Conservation (phyloP, 2,113 vertebrate genomes). For the Aldabrachelys gigantea region DNA sequence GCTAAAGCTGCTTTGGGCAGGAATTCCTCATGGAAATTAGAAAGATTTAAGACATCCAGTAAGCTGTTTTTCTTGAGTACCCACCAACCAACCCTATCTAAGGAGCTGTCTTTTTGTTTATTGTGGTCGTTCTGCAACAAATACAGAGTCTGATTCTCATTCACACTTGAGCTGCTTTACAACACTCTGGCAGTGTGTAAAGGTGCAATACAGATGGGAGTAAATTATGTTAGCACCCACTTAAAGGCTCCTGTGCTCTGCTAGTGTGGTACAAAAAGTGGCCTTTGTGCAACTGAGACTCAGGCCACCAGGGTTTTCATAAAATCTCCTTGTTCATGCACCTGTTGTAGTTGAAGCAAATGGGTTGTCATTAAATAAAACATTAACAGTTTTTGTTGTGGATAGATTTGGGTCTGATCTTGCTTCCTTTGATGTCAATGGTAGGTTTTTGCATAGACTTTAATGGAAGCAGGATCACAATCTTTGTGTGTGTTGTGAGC, state of each 20-base stretch:
- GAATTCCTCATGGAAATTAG: constrained; percentile 19
- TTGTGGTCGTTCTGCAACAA: not conserved
- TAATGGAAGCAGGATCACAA: not conserved
- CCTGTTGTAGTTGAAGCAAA: not conserved
- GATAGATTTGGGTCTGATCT: not conserved
- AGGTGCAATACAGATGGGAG: not conserved
- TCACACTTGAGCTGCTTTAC: not conserved
- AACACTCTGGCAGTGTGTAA: not conserved
- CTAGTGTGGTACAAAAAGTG: not conserved
- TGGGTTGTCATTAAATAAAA: not conserved
- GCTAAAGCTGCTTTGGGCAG: not conserved
- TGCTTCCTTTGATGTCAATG: not conserved
- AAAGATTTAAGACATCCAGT: not conserved
- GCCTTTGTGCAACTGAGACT: not conserved
- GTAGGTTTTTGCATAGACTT: not conserved
- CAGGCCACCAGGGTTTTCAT: not conserved
- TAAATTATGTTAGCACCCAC: not conserved
- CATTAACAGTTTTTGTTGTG: too few relatives aligned
- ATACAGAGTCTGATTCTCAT: not conserved
- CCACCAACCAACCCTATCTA: not conserved
- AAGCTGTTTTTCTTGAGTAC: not conserved
- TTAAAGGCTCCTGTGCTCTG: not conserved
- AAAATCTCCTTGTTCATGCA: not conserved
- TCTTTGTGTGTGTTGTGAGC: not conserved
- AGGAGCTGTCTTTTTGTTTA: not conserved